A percentile compares a stretch with the other conserved stretches of the same genome.
Conservation (phyloP, 2,113 vertebrate species). For the Actenoides hombroni region DNA sequence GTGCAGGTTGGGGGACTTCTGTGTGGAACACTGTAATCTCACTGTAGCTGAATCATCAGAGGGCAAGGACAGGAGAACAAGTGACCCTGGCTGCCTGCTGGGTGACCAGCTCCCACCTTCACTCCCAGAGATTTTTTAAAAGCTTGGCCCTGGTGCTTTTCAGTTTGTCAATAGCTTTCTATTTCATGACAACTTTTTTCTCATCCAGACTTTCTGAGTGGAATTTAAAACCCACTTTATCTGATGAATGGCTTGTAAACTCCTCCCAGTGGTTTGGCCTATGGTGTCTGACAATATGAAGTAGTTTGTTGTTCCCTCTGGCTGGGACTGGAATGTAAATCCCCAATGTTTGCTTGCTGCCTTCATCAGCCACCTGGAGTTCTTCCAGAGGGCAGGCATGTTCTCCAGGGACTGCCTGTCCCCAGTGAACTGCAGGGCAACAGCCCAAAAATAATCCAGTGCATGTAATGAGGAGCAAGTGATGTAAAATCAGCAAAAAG, state of each 20-base stretch:
- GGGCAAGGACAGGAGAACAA: neutral
- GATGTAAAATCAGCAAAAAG: neutral
- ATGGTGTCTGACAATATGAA: neutral
- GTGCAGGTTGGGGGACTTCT: neutral
- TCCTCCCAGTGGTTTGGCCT: slow-evolving; percentile 10
- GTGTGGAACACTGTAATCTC: neutral
- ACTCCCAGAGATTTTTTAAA: neutral
- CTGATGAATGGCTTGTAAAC: neutral
- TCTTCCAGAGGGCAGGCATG: neutral
- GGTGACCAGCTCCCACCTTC: neutral
- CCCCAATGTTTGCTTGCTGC: neutral
- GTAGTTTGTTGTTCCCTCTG: neutral
- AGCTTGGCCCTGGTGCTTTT: neutral
- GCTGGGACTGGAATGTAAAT: slow-evolving; percentile 23
- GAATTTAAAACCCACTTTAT: neutral
- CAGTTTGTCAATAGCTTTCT: neutral
- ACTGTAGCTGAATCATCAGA: neutral
- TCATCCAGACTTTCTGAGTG: neutral
- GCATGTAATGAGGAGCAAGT: neutral
- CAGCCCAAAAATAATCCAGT: neutral
- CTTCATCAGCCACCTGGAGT: neutral
- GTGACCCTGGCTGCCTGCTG: neutral
- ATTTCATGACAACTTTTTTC: neutral
- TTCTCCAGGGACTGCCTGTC: neutral
- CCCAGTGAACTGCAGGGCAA: neutral